Evolutionary conservation across 2,888 invertebrate species (phyloP).

Genomic region (Yponomeuta sedellus): DNA sequence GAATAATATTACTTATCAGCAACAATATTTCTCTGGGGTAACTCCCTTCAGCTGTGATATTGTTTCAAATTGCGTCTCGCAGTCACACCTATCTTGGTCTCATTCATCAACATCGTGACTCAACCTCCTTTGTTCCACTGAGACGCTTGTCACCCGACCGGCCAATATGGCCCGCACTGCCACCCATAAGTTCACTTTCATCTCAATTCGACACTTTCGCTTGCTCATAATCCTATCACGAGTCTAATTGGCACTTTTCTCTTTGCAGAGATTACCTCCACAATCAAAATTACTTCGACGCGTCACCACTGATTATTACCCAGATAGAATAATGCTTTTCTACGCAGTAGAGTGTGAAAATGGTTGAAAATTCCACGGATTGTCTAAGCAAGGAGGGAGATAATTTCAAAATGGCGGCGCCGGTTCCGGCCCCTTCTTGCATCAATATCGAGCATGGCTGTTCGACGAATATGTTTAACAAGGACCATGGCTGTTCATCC

Average conservation of each 20-base stretch:
- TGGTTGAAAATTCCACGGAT: not conserved
- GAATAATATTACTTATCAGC: no score
- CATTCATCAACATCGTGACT: not conserved
- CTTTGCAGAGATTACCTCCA: conserved; percentile 49
- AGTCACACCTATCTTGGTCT: conserved; percentile 12
- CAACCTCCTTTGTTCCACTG: conserved; percentile 11
- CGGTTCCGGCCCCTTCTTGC: conserved; percentile 55
- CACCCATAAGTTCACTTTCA: conserved; percentile 47
- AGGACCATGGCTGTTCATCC: conserved; percentile 61
- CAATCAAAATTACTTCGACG: conserved; percentile 33
- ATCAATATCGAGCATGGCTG: conserved; percentile 64
- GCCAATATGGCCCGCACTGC: conserved; percentile 15
- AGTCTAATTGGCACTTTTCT: conserved; percentile 54
- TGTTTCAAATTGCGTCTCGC: not conserved
- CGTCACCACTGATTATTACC: conserved; percentile 15
- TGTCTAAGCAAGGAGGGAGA: conserved; percentile 13
- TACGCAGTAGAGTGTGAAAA: not conserved
- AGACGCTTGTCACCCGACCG: conserved; percentile 4
- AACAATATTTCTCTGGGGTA: not conserved
- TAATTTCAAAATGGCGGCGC: conserved; percentile 45
- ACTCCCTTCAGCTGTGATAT: not conserved
- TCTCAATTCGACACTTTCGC: conserved; percentile 32
- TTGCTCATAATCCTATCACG: conserved; percentile 27
- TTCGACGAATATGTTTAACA: conserved; percentile 57
- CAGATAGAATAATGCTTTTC: not conserved